A percentile compares a stretch with the other conserved stretches of the same genome.
Evolutionary conservation across 2,113 vertebrate genomes (phyloP).

Genomic region (Mungos mungo): DNA sequence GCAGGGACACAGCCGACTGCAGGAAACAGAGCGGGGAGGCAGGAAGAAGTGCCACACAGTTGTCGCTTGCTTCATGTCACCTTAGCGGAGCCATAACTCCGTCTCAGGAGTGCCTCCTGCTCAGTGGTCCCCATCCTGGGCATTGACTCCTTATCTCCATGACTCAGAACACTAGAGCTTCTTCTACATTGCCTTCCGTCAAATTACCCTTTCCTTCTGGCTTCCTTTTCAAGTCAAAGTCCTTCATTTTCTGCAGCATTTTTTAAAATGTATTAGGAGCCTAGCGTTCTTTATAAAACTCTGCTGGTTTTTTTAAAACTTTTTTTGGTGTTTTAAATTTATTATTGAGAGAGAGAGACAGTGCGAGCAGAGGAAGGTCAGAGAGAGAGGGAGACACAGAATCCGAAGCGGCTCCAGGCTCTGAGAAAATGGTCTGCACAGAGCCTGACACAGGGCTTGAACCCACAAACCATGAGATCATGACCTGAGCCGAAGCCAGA

Average conservation of each 20-base stretch:
- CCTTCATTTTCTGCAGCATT: neutral
- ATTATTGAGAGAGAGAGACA: too few species aligned
- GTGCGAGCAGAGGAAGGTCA: too few species aligned
- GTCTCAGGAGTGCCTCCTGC: accelerated
- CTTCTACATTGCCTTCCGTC: neutral
- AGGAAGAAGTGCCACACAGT: too few species aligned
- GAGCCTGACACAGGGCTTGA: too few species aligned
- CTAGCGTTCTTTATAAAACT: neutral
- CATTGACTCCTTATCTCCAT: neutral
- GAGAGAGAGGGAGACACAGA: too few species aligned
- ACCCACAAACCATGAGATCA: too few species aligned
- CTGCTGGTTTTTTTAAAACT: neutral
- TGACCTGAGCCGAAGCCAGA: too few species aligned
- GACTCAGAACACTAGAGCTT: neutral
- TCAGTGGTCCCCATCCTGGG: neutral
- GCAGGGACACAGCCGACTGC: neutral
- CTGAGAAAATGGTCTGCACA: too few species aligned
- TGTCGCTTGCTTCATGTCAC: neutral
- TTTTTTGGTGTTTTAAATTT: too few species aligned
- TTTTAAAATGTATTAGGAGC: neutral
- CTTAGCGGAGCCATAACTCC: neutral
- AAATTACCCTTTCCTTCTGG: neutral
- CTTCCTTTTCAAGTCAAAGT: neutral
- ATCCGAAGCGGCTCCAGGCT: too few species aligned
- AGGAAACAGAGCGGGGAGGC: neutral